phyloP scores from a whole-genome alignment of 2,797 vertebrate species.

The Xyrichtys novacula region DNA sequence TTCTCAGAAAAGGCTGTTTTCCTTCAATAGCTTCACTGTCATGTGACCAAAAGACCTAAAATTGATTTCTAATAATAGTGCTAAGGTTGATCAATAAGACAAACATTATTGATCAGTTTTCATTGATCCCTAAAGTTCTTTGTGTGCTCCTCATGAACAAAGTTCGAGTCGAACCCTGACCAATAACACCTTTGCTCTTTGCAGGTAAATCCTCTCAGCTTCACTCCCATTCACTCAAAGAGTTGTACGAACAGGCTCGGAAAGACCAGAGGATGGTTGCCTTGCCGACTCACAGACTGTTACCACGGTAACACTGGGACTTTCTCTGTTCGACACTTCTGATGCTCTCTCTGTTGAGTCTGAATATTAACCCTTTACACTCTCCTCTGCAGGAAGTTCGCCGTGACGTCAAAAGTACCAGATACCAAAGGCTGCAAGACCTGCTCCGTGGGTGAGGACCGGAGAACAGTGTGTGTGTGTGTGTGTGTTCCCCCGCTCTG shows the following conservation, averaged over 20 bases:
- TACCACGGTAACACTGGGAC: constrained; percentile 84
- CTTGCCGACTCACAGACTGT: constrained; percentile 88
- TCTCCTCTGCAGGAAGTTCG: constrained; percentile 83
- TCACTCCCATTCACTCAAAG: constrained; percentile 90
- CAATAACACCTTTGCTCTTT: too few relatives aligned
- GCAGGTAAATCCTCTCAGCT: constrained; percentile 92
- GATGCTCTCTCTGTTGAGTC: not conserved
- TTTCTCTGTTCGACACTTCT: not conserved
- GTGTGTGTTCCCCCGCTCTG: not conserved
- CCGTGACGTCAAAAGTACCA: constrained; percentile 89
- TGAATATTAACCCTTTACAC: not conserved
- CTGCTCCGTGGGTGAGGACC: constrained; percentile 89
- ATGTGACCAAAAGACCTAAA: too few relatives aligned
- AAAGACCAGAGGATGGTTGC: constrained; percentile 86
- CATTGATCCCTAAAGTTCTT: too few relatives aligned
- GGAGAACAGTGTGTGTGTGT: not conserved
- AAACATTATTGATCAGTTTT: too few relatives aligned
- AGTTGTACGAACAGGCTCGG: constrained; percentile 89
- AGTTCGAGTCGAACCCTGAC: too few relatives aligned
- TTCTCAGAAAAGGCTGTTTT: too few relatives aligned
- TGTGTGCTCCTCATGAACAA: too few relatives aligned
- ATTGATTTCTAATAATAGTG: too few relatives aligned
- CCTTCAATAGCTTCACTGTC: too few relatives aligned
- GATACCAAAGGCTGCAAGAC: constrained; percentile 93
- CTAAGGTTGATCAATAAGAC: too few relatives aligned